These are phyloP conservation scores for Myotis brandtii DNA, from an alignment of 2,113 vertebrate species.

Conservation along the genomic window DNA sequence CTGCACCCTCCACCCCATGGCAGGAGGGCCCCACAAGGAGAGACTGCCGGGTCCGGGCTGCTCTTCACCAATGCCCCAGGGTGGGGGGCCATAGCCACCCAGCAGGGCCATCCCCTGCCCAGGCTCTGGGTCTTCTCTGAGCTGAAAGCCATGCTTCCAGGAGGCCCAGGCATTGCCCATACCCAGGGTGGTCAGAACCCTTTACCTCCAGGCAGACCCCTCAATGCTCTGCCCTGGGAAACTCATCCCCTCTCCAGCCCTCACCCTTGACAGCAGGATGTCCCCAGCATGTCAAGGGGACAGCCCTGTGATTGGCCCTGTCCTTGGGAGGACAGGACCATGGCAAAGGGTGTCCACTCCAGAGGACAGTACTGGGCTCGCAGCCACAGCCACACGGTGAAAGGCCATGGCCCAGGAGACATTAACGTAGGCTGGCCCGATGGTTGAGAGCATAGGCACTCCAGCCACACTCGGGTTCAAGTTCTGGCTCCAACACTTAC, in stretches of 20 bases:
- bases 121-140: not conserved
- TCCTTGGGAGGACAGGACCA: not conserved
- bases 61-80: not conserved
- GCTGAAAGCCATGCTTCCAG: not conserved
- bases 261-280: not conserved
- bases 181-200: not conserved
- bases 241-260: not conserved
- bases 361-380: not conserved
- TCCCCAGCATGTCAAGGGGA: not conserved
- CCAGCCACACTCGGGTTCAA: not conserved
- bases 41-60: not conserved
- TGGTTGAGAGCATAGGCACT: fast-evolving
- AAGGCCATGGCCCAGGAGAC: not conserved
- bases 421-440: fast-evolving
- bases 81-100: not conserved
- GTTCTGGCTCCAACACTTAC: not conserved
- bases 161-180: not conserved
- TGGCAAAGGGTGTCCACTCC: not conserved
- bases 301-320: not conserved
- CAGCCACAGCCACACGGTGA: not conserved
- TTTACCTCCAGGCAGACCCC: not conserved
- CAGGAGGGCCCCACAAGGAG: not conserved
- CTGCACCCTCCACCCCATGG: not conserved
- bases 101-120: not conserved
- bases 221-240: not conserved